A percentile compares a stretch with the other conserved stretches of the same genome.
Evolutionary conservation across 2,797 vertebrate genomes (phyloP).

Genomic region (Sciaenops ocellatus): DNA sequence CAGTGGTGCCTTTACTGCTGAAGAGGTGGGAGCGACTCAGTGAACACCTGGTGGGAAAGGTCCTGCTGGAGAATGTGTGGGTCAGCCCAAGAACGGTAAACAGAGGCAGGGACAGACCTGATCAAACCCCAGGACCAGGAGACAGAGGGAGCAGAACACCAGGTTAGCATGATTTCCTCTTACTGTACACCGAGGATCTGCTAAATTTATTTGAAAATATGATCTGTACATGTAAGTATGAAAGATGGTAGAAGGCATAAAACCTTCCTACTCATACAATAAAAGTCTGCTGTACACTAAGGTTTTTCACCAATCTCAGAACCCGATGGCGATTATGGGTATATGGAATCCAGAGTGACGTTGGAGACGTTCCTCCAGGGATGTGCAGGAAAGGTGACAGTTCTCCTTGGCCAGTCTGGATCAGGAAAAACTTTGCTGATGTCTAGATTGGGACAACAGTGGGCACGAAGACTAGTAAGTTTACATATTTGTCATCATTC

Average conservation of each 20-base stretch:
- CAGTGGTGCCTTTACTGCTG: slow-evolving; percentile 66
- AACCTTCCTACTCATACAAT: neutral
- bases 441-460: slow-evolving; percentile 85
- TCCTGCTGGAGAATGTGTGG: slow-evolving; percentile 82
- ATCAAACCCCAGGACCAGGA: slow-evolving; percentile 51
- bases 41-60: slow-evolving; percentile 62
- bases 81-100: slow-evolving; percentile 81
- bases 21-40: slow-evolving; percentile 74
- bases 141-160: slow-evolving; percentile 68
- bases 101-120: slow-evolving; percentile 56
- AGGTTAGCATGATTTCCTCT: slow-evolving; percentile 41
- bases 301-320: slow-evolving; percentile 42
- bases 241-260: neutral
- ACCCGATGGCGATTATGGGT: slow-evolving; percentile 58
- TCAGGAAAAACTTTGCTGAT: slow-evolving; percentile 92
- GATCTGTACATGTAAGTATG: neutral
- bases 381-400: slow-evolving; percentile 75
- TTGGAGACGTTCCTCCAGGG: slow-evolving; percentile 85
- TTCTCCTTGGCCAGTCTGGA: slow-evolving; percentile 89
- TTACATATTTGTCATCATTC: neutral
- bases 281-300: neutral
- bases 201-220: neutral
- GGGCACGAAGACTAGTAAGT: slow-evolving; percentile 81
- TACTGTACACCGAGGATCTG: neutral
- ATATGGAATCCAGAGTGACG: slow-evolving; percentile 72